phyloP scores from a whole-genome alignment of 1,140 invertebrate species.

The Lepidurus couesii region DNA sequence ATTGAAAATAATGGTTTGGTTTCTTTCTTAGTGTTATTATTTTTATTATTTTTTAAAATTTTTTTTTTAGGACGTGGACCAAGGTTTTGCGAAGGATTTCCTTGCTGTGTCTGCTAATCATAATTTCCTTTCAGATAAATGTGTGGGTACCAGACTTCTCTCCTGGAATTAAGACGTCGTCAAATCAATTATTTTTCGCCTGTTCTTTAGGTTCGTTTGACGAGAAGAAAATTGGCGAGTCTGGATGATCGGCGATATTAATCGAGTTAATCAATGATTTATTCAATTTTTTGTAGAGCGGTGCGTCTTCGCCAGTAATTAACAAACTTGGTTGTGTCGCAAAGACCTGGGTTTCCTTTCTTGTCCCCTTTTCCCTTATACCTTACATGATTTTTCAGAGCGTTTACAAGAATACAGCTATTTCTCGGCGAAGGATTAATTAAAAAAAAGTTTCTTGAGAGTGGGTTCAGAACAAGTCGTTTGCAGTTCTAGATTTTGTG shows the following conservation, averaged over 20 bases:
- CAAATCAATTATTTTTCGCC: too few species aligned
- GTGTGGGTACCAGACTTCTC: too few species aligned
- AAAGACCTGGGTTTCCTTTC: conserved; percentile 5
- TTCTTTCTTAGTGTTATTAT: too few species aligned
- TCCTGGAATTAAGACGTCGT: too few species aligned
- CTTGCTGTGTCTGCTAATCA: too few species aligned
- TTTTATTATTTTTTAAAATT: background rate
- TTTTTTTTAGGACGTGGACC: background rate
- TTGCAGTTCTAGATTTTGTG: too few species aligned
- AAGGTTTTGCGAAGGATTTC: too few species aligned
- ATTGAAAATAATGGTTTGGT: background rate
- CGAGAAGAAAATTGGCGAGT: background rate
- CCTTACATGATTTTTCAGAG: background rate
- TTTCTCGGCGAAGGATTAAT: too few species aligned
- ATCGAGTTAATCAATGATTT: background rate
- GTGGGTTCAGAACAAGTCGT: too few species aligned
- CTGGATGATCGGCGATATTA: background rate
- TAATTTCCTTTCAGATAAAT: too few species aligned
- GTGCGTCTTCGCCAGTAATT: background rate
- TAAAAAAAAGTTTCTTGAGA: too few species aligned
- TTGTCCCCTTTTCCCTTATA: background rate
- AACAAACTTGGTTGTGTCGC: background rate
- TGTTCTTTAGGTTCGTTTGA: too few species aligned
- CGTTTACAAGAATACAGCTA: background rate
- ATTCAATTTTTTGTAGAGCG: background rate